Evolutionary conservation across 2,113 vertebrate species (phyloP), one percentile per base, ranked within the genome.

Genomic region (Saguinus midas): DNA sequence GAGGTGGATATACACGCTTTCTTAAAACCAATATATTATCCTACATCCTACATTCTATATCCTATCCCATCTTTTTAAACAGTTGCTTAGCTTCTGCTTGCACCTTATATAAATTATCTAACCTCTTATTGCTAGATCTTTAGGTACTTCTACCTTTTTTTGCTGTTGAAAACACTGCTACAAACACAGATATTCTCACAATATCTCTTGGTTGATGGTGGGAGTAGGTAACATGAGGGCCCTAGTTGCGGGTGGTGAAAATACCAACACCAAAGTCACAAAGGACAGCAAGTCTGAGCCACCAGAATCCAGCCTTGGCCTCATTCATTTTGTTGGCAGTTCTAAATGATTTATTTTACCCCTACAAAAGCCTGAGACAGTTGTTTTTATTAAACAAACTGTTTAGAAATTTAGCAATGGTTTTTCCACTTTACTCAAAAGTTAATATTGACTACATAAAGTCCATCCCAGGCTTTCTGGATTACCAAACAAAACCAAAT

Each of bases 401-500:
- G 11, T 66, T 93, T 90, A 78, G 86, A 97, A 96, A 94, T 40
- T 10, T 35, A 88, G 37, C 66, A 79, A 61, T 45, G 5, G 4
- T 82, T 90, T 64, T 85, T 37, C 35, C 55, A 55, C 6, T 48
- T 85, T n/a, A 61, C 40, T 93, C n/a, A 79, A 72, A 94, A 87
- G 52, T 93, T 85, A 37, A 20, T 35, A 37, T 50, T 78, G 14
- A 73, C 14, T 52, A 3, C 58, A 66, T 52, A 64, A 58, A 81
- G 20, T 85, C 45, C 29, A 94, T 93, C 55, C 48, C 88, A 92
- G 90, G 14, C 40, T 95, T 93, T 86, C 80, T 52, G 25, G 40
- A 83, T 73, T 18, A 92, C 61, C 61, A 92, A 75, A 89, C 43
- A 70, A 91, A 97, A 89, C 11, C 55, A 94, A 89, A 83, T 95